Evolutionary conservation across 2,888 invertebrate genomes (phyloP), one percentile per base, ranked within the genome.

Genomic region (Oligia fasciuncula): DNA sequence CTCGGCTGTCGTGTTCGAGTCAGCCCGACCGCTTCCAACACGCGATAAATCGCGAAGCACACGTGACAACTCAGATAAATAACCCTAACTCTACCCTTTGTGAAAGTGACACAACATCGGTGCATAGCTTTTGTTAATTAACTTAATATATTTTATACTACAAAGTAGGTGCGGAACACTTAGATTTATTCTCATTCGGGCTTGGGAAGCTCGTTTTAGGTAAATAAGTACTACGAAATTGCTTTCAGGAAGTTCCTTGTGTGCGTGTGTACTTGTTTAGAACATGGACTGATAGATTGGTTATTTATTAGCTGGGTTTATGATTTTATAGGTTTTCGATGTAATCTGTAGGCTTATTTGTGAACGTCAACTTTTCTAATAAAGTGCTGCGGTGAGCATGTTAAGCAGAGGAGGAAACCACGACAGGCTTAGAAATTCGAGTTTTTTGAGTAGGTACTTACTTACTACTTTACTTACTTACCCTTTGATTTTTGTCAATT

Each of bases 21-120:
- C 87, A 84, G 84, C 86, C 90, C 87, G 79, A 76, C 82, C 75
- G 80, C 77, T 80, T 75, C 81, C 69, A 85, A 88, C 86, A 83
- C 86, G 91, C 92, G 91, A 94, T 94, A 94, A 94, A 94, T 94
- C 94, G 88, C 79, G 85, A 84, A 90, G 88, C 88, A 91, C 90
- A 92, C 94, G 94, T 93, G 94, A 93, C 94, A 92, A 87, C 91
- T 89, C 88, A 92, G 91, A 93, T 94, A 94, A 93, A 94, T 93
- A 94, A 90, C 87, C 85, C 85, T 85, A 79, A 85, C 85, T 88
- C 79, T 83, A 83, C 85, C 84, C 81, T 88, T 87, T 85, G 84
- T 85, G 79, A 77, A 89, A 86, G 82, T 85, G 88, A 86, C 89
- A 86, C 87, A 79, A 86, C 87, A 89, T 88, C 80, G 87, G 83